Conservation (phyloP, 2,113 vertebrate species). For the Macrotis lagotis region DNA sequence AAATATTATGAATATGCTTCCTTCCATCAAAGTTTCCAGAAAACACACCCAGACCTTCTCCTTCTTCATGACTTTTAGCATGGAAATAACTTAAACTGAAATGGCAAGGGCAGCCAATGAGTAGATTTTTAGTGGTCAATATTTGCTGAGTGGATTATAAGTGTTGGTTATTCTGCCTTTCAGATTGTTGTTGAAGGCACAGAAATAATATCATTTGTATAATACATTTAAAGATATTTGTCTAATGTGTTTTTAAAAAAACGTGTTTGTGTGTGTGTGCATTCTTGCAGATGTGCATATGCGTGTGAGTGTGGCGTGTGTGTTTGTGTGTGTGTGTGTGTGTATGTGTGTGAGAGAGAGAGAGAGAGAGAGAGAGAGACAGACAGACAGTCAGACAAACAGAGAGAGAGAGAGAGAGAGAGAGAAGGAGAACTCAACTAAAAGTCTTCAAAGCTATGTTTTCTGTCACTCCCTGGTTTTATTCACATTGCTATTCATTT, state of each 20-base stretch:
- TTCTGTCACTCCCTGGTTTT: background rate
- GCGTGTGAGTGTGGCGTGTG: too few species aligned
- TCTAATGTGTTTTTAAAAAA: background rate
- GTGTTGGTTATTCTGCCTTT: too few species aligned
- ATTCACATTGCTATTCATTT: constrained; percentile 36
- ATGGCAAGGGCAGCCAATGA: background rate
- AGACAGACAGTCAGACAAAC: too few species aligned
- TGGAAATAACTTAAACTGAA: background rate
- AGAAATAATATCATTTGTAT: background rate
- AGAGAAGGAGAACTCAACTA: background rate
- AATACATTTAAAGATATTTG: background rate
- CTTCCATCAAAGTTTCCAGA: too few species aligned
- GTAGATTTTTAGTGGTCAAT: background rate
- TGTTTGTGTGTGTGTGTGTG: too few species aligned
- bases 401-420: background rate
- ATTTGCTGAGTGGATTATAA: background rate
- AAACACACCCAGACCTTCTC: too few species aligned
- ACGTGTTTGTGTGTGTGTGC: too few species aligned
- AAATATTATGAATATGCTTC: background rate
- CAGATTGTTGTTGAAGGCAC: too few species aligned
- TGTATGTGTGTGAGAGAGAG: too few species aligned
- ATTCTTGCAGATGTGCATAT: too few species aligned
- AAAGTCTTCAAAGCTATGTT: constrained; percentile 15
- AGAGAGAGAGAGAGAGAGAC: background rate
- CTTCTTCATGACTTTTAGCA: background rate